phyloP scores from a whole-genome alignment of 2,797 vertebrate genomes.

The Euthynnus affinis region DNA sequence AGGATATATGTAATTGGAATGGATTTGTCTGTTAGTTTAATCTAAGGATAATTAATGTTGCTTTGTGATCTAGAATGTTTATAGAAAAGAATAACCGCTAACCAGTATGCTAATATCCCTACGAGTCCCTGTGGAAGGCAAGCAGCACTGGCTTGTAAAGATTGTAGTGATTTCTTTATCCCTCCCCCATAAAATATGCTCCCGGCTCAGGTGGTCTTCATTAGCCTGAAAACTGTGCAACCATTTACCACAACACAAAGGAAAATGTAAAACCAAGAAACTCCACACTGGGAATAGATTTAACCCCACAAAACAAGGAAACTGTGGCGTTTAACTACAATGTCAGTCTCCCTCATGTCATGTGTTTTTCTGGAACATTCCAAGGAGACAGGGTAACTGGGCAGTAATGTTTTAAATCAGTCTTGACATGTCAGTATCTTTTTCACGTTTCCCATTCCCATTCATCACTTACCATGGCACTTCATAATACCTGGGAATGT shows the following conservation, averaged over 20 bases:
- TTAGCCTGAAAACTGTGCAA: slow-evolving; percentile 78
- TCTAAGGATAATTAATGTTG: slow-evolving; percentile 31
- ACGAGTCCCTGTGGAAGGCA: slow-evolving; percentile 63
- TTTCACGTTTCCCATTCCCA: slow-evolving; percentile 61
- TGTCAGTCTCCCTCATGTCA: slow-evolving; percentile 46
- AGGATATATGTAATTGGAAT: slow-evolving; percentile 7
- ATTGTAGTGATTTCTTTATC: slow-evolving; percentile 80
- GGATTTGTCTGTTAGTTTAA: slow-evolving; percentile 45
- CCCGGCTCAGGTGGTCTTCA: slow-evolving; percentile 85
- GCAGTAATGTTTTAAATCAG: slow-evolving; percentile 76
- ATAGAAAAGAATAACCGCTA: slow-evolving; percentile 52
- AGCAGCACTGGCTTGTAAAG: slow-evolving; percentile 79
- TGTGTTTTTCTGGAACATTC: slow-evolving; percentile 72
- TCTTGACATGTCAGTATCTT: slow-evolving; percentile 78
- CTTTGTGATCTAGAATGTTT: slow-evolving; percentile 27
- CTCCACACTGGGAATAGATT: slow-evolving; percentile 72
- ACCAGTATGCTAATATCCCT: slow-evolving; percentile 60
- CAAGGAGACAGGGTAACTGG: slow-evolving; percentile 68
- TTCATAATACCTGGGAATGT: slow-evolving; percentile 67
- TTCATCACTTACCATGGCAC: slow-evolving; percentile 75
- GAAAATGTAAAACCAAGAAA: slow-evolving; percentile 66
- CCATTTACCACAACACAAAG: slow-evolving; percentile 70
- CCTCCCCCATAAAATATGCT: slow-evolving; percentile 77
- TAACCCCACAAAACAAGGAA: slow-evolving; percentile 56
- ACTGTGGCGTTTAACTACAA: slow-evolving; percentile 33